These are phyloP conservation scores for Philereme transversata DNA, from an alignment of 2,888 invertebrate species.

Conservation along the genomic window DNA sequence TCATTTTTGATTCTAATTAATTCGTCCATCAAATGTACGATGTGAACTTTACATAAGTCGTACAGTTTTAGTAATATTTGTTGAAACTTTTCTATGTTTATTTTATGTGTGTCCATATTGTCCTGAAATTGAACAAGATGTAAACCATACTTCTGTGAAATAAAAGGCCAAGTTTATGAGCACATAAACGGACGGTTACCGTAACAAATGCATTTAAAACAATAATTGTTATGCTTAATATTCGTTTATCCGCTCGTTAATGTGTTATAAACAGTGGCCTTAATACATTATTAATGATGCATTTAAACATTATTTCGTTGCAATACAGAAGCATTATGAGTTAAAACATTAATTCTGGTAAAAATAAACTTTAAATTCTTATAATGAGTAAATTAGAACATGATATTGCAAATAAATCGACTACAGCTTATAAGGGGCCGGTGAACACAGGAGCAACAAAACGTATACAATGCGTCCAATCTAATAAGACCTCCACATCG, in stretches of 20 bases:
- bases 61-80: conserved; percentile 79
- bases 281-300: too few species aligned
- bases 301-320: too few species aligned
- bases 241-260: too few species aligned
- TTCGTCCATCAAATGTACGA: conserved; percentile 85
- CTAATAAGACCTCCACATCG: conserved; percentile 51
- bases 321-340: conserved; percentile 24
- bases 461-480: conserved; percentile 58
- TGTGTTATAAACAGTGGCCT: too few species aligned
- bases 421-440: conserved; percentile 67
- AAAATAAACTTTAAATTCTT: conserved; percentile 14
- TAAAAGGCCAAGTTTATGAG: not conserved
- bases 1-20: conserved; percentile 81
- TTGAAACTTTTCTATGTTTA: conserved; percentile 86
- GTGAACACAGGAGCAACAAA: conserved; percentile 76
- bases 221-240: too few species aligned
- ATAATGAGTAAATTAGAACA: conserved; percentile 19
- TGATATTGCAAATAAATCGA: conserved; percentile 45
- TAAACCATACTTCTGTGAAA: conserved; percentile 6
- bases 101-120: conserved; percentile 87
- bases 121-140: conserved; percentile 81
- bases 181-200: too few species aligned
- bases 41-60: conserved; percentile 81
- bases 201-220: too few species aligned
- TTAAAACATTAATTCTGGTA: not conserved